Evolutionary conservation across 2,888 invertebrate genomes (phyloP), one percentile per base, ranked within the genome.

Genomic region (Scrobipalpa atriplicella): DNA sequence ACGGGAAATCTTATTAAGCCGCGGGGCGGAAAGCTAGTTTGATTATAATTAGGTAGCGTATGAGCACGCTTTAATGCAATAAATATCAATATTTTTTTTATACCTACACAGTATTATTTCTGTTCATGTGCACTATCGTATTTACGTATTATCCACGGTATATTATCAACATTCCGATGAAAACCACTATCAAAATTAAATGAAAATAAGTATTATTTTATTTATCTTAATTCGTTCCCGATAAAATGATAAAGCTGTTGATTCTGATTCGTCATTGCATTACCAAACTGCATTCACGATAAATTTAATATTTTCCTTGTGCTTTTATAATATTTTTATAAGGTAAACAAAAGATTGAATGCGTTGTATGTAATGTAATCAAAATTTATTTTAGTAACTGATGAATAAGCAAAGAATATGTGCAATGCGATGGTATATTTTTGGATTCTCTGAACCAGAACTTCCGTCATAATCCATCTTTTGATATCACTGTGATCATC

Each of bases 281-380:
- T 56, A 58, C 13, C 18, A 62, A 66, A 43, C 11, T 58, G 62
- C 66, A 63, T 58, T 56, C 41, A 56, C 43, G 10, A 8, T 18
- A 47, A 62, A 43, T 62, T 19, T 39, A 1, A 16, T 60, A 43
- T 62, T 62, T 62, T 62, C 62, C 62, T 29, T 7, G 9, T 9
- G 11, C 38, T 43, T 13, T 43, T 13, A 13, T 13, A 47, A n/a
- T n/a, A 18, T 61, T 61, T 47, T 19, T 47, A 16, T 60, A 41
- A 62, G 36, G 38, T 65, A 62, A 54, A 65, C 36, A 62, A 62
- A 62, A 62, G 29, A 47, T 56, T 66, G 56, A 63, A 47, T 62
- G 62, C 56, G 63, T 66, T 21, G 16, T 65, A 47, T 62, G 62
- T 43, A 43, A 19, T 0, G 16, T 18, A n/a, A 2, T 52, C 43